phyloP scores from a whole-genome alignment of 2,113 vertebrate genomes.

The Catharus bicknelli region DNA sequence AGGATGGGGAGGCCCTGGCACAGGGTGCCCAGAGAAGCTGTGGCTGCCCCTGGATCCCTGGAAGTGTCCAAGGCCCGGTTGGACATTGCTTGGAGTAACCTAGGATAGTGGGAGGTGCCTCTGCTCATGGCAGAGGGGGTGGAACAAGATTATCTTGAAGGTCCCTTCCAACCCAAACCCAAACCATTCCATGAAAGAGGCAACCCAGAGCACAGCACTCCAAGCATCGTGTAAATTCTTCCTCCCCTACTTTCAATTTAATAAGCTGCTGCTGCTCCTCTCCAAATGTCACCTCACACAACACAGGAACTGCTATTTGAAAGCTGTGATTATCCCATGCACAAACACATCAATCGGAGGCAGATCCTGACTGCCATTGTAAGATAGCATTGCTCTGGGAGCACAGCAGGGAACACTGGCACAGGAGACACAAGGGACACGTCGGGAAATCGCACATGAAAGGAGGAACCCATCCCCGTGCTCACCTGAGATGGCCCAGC shows the following conservation, averaged over 20 bases:
- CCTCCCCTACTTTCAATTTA: not conserved
- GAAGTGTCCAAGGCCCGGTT: not conserved
- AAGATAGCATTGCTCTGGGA: not conserved
- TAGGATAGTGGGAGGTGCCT: not conserved
- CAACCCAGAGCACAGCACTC: not conserved
- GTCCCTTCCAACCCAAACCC: not conserved
- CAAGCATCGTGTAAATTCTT: accelerated
- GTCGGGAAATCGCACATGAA: accelerated
- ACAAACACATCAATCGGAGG: conserved; percentile 54
- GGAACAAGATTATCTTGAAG: not conserved
- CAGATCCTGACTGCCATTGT: not conserved
- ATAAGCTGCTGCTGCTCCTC: conserved; percentile 44
- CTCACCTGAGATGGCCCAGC: not conserved
- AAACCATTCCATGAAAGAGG: not conserved
- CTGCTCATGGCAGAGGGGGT: not conserved
- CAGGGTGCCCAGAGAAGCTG: not conserved
- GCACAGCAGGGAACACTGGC: accelerated
- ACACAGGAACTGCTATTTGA: conserved; percentile 51
- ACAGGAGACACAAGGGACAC: accelerated
- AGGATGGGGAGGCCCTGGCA: not conserved
- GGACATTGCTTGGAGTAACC: accelerated
- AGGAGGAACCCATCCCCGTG: accelerated
- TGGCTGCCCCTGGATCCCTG: not conserved
- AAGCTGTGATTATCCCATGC: conserved; percentile 57
- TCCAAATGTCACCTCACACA: conserved; percentile 53